Evolutionary conservation across 2,113 vertebrate species (phyloP).

Genomic region (Tyrannus savana): DNA sequence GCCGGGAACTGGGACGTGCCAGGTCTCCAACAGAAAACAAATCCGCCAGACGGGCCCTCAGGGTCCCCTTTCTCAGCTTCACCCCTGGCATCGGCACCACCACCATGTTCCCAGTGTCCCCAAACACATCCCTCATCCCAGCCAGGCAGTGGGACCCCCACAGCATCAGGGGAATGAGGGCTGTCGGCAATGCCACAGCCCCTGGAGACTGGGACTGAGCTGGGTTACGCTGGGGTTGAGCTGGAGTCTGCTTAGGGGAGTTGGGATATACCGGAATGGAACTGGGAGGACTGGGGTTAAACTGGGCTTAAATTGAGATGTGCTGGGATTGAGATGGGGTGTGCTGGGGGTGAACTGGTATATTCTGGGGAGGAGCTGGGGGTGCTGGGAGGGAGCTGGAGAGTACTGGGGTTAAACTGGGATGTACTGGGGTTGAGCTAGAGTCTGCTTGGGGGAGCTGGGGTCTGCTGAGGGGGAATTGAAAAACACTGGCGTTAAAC

Average conservation of each 20-base stretch:
- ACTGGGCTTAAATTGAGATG: neutral
- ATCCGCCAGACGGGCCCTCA: neutral
- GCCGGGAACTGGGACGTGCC: neutral
- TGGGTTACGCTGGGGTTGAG: neutral
- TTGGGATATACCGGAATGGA: neutral
- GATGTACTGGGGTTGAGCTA: neutral
- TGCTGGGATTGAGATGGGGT: neutral
- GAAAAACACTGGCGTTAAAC: neutral
- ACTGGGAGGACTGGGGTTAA: neutral
- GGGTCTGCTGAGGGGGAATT: neutral
- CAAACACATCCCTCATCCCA: neutral
- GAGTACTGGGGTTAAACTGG: neutral
- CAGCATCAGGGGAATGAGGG: neutral
- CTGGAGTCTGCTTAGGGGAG: neutral
- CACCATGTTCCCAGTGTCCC: neutral
- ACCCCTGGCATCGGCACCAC: rapidly evolving
- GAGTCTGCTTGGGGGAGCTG: neutral
- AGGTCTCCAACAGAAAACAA: neutral
- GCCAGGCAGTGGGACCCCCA: neutral
- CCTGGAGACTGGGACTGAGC: neutral
- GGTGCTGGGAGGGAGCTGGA: neutral
- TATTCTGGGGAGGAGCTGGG: neutral
- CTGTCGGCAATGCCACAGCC: neutral
- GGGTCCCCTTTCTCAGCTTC: neutral
- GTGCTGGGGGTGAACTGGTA: neutral